These are phyloP conservation scores for Shargacucullia verbasci DNA, from an alignment of 2,888 invertebrate species.

Conservation along the genomic window DNA sequence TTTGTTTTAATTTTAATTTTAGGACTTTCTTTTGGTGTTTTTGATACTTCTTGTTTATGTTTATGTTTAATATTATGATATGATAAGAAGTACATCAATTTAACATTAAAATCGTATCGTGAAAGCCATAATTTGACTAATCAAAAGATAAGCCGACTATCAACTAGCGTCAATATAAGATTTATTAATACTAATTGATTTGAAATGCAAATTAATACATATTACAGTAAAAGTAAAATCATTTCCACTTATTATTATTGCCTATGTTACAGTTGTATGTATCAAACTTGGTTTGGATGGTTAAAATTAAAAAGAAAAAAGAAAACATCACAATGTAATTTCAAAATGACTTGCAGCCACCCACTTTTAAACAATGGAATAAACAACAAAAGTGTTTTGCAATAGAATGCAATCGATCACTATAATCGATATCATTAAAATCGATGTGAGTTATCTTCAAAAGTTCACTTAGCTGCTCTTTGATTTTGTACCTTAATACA, in stretches of 20 bases:
- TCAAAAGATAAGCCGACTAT: slow-evolving; percentile 5
- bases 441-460: slow-evolving; percentile 48
- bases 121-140: slow-evolving; percentile 17
- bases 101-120: slow-evolving; percentile 2
- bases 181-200: slow-evolving; percentile 13
- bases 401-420: slow-evolving; percentile 68
- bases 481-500: slow-evolving; percentile 40
- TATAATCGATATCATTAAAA: slow-evolving; percentile 64
- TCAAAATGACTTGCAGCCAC: slow-evolving; percentile 54
- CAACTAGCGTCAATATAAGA: slow-evolving; percentile 12
- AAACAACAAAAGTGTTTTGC: slow-evolving; percentile 65
- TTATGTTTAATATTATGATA: too few species aligned
- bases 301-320: too few species aligned
- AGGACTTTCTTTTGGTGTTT: too few species aligned
- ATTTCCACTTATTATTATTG: not conserved
- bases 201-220: slow-evolving; percentile 17
- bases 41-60: too few species aligned
- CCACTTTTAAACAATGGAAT: slow-evolving; percentile 65
- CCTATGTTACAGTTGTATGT: too few species aligned
- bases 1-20: not conserved
- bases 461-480: slow-evolving; percentile 13
- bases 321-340: slow-evolving; percentile 31
- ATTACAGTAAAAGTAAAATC: not conserved
- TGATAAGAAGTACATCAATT: too few species aligned
- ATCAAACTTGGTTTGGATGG: too few species aligned